Evolutionary conservation across 1,140 invertebrate species (phyloP), one percentile per base, ranked within the genome.

Genomic region (Nylanderia fulva): DNA sequence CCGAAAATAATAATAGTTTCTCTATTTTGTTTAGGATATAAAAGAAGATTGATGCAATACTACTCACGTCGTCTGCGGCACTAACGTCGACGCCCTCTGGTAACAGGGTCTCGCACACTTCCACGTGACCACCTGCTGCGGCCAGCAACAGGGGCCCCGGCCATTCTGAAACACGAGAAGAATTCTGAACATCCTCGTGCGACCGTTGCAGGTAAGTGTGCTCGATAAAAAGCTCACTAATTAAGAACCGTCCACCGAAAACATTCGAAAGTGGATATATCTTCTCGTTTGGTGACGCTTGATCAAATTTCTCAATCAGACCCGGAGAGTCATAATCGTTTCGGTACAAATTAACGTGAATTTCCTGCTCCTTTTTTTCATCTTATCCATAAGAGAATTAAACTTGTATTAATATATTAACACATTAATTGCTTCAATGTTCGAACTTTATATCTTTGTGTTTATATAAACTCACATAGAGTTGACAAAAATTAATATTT

Each of bases 41-140:
- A 76, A 63, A 63, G 1, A 56, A 27, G 80, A 18, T 63, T 76
- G 7, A 54, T 54, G 33, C 77, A 60, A 83, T 15, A 84, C 68
- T 68, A 93, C 92, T 93, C 68, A 93, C 93, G 52, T 91, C 92
- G 39, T 93, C 93, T 2, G 90, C 83, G 18, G 79, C 86, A 72
- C 92, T 93, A 76, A 93, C 90, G 68, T 93, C 90, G 71, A 87
- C 68, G 39, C 91, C 92, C 33, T 85, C 90, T 64, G 86, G 85
- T 56, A 93, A 80, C 36, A 93, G 84, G 60, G 88, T 79, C 71
- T 92, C 88, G 64, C 93, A 93, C 58, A 88, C 86, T 39, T 91
- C 90, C 56, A 87, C 39, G 36, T 93, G 92, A 29, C 93, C 93
- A 72, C 85, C 89, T 54, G 92, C 91, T 13, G 93, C 91, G 42